Percentiles rank a stretch among this genome's conserved stretches.
Evolutionary conservation across 2,797 vertebrate genomes (phyloP).

Genomic region (Pempheris klunzingeri): DNA sequence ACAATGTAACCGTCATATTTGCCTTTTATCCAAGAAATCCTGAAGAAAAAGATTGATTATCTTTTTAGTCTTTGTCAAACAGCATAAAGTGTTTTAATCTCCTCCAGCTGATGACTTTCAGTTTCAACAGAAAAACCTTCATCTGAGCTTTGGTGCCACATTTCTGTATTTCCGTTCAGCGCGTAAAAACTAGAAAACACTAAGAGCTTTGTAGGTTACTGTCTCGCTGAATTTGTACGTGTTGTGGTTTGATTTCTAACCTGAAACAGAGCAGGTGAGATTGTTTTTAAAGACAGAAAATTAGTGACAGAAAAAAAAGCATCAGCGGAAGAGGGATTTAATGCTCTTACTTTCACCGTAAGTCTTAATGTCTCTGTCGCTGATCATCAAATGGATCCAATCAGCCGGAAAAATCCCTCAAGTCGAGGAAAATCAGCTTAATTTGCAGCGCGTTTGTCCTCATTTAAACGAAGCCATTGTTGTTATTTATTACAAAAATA

Average conservation of each 20-base stretch:
- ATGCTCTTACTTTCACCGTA: constrained; percentile 27
- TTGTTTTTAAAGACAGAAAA: not conserved
- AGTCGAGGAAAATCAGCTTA: constrained; percentile 26
- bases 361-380: not conserved
- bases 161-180: not conserved
- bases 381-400: constrained; percentile 9
- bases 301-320: no score
- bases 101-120: not conserved
- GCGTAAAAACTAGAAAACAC: not conserved
- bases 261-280: not conserved
- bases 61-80: no score
- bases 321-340: no score
- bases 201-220: not conserved
- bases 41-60: no score
- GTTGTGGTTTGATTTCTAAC: not conserved
- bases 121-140: not conserved
- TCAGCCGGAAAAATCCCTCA: constrained; percentile 32
- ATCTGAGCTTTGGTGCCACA: not conserved
- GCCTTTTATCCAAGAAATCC: not conserved
- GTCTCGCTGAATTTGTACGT: not conserved
- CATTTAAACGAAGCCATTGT: not conserved
- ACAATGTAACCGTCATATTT: not conserved
- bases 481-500: not conserved
- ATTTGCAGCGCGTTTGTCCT: constrained; percentile 15
- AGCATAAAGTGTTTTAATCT: not conserved